A percentile compares a stretch with the other conserved stretches of the same genome.
Conservation (phyloP, 2,888 invertebrate genomes). For the Tachina fera region DNA sequence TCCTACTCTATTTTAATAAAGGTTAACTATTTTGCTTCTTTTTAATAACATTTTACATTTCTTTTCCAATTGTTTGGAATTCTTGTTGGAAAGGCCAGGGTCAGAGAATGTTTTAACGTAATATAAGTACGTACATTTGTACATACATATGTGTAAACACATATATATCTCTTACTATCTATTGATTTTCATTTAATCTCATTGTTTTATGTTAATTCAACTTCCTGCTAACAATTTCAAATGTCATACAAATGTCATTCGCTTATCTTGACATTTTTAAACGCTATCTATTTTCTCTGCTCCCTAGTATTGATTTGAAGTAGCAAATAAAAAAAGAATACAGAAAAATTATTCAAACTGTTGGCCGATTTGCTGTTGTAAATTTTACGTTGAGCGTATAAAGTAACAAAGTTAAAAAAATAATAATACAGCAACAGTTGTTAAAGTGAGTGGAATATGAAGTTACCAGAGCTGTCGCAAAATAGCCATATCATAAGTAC, state of each 20-base stretch:
- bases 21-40: not conserved
- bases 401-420: not conserved
- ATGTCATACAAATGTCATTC: constrained; percentile 31
- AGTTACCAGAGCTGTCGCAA: not conserved
- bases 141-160: not conserved
- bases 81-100: constrained; percentile 19
- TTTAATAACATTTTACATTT: not conserved
- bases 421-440: not conserved
- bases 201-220: constrained; percentile 61
- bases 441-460: not conserved
- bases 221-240: constrained; percentile 47
- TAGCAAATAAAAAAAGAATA: constrained; percentile 11
- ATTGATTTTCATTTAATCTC: constrained; percentile 49
- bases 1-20: not conserved
- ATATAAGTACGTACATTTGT: not conserved
- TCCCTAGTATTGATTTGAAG: not conserved
- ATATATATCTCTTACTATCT: not conserved
- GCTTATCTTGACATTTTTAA: constrained; percentile 57
- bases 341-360: constrained; percentile 1
- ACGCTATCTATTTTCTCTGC: constrained; percentile 10
- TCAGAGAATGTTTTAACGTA: constrained; percentile 3
- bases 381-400: not conserved
- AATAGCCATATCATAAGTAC: not conserved
- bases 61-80: not conserved
- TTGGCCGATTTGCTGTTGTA: constrained; percentile 3